A percentile compares a stretch with the other conserved stretches of the same genome.
These are phyloP conservation scores for Ganaspis brasiliensis DNA, from an alignment of 2,888 invertebrate genomes.

Conservation along the genomic window DNA sequence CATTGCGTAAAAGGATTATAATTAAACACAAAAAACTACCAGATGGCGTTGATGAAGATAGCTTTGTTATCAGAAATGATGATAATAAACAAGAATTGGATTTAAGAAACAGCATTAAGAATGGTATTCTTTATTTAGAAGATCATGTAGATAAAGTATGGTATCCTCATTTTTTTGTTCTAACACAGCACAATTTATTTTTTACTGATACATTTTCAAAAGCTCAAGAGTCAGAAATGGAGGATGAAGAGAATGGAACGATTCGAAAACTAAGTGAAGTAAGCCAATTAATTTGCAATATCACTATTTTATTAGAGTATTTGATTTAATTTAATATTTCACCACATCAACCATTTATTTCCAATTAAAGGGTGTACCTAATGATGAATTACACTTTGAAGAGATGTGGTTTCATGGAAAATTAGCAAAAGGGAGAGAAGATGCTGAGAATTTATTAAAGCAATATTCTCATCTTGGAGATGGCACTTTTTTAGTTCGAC, in stretches of 20 bases:
- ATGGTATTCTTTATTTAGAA: constrained; percentile 93
- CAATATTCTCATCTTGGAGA: constrained; percentile 92
- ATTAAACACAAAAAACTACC: constrained; percentile 97
- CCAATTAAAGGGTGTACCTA: constrained; percentile 84
- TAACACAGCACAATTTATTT: constrained; percentile 93
- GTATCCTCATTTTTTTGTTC: constrained; percentile 96
- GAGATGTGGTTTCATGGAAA: constrained; percentile 98
- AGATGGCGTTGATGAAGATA: constrained; percentile 90
- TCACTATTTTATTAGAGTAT: constrained; percentile 11
- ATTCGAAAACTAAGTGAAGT: constrained; percentile 72
- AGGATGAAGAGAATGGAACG: constrained; percentile 81
- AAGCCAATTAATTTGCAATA: constrained; percentile 49
- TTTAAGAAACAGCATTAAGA: constrained; percentile 91
- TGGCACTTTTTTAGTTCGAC: constrained; percentile 95
- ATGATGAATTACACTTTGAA: constrained; percentile 94
- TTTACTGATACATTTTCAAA: constrained; percentile 88
- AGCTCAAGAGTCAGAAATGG: constrained; percentile 80
- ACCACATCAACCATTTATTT: not conserved
- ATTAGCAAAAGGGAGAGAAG: constrained; percentile 90
- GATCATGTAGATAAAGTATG: constrained; percentile 95
- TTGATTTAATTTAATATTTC: not conserved
- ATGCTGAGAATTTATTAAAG: constrained; percentile 84
- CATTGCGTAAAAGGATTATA: constrained; percentile 89
- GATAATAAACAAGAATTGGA: constrained; percentile 87
- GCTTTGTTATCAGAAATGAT: constrained; percentile 84